Evolutionary conservation across 2,888 invertebrate species (phyloP).

Genomic region (Cataglyphis livida): DNA sequence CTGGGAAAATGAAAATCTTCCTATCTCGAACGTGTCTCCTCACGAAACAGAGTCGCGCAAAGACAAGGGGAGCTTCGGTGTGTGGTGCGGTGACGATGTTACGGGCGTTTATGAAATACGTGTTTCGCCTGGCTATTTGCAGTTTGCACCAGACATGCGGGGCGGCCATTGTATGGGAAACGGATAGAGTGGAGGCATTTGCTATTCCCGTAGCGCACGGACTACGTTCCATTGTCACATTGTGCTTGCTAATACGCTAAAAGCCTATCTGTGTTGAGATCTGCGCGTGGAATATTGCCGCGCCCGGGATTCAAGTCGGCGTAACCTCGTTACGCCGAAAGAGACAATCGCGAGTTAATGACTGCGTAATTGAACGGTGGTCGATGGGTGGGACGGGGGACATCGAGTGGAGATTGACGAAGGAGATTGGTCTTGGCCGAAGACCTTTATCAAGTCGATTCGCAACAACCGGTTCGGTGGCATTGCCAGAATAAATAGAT

Average conservation of each 20-base stretch:
- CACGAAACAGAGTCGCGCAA: slow-evolving; percentile 44
- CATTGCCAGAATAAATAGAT: slow-evolving; percentile 36
- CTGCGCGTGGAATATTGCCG: slow-evolving; percentile 83
- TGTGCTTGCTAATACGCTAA: slow-evolving; percentile 85
- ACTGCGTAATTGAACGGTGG: slow-evolving; percentile 82
- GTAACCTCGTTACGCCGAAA: slow-evolving; percentile 83
- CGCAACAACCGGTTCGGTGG: slow-evolving; percentile 23
- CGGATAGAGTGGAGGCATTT: slow-evolving; percentile 83
- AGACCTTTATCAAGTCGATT: slow-evolving; percentile 36
- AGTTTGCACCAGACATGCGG: slow-evolving; percentile 67
- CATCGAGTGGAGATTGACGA: slow-evolving; percentile 28
- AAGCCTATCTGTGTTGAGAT: slow-evolving; percentile 85
- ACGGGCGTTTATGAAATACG: slow-evolving; percentile 83
- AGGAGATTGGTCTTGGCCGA: slow-evolving; percentile 52
- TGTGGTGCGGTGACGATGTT: slow-evolving; percentile 65
- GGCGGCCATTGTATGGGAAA: slow-evolving; percentile 79
- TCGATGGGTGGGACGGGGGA: slow-evolving; percentile 50
- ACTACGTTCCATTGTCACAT: slow-evolving; percentile 84
- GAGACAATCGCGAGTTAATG: slow-evolving; percentile 84
- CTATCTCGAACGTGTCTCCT: slow-evolving; percentile 32
- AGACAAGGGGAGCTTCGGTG: slow-evolving; percentile 35
- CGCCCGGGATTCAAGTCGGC: slow-evolving; percentile 81
- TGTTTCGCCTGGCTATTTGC: slow-evolving; percentile 81
- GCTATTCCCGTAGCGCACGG: slow-evolving; percentile 83
- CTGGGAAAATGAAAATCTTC: neutral